Base-by-base conservation (phyloP, 1,140 invertebrate species). In the Heliconius melpomene region DNA sequence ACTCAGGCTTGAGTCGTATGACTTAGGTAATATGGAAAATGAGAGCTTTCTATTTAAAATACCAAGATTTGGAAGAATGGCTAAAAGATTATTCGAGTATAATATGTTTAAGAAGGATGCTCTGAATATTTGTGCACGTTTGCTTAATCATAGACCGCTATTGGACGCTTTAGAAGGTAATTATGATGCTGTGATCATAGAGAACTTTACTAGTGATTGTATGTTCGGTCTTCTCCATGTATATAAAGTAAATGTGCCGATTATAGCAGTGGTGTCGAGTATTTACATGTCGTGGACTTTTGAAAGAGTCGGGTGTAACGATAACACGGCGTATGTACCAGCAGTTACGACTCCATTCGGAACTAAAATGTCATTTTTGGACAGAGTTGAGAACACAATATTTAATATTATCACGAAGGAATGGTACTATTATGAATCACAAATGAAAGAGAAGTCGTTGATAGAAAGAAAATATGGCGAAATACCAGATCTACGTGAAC, bases 171-270 rank as follows among this genome's bases (percentile, higher is more conserved):
- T 91, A 9, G 88, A 84, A 40, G 86, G 88, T 7, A 88, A 95
- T 23, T 97, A 96, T 75, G 96, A 97, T 84, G 32, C 97, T 2
- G 87, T 97, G 2, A 85, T 97, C 8, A 94, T 95, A 0, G 96
- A 97, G 84, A 94, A 94, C 50, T 97, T 97, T 83, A 96, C 95
- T 72, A 95, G 95, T 3, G 96, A 97, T 73, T 97, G 96, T 80
- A 95, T 96, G 82, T 84, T 97, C 52, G 95, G 94, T 9, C 87
- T 97, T 38, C 88, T 94, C 1, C 90, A 96, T 83, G 84, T 94
- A 29, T 94, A 96, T 71, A 85, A 94, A 13, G 79, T 88, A 32
- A 85, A 79, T 46, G 95, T 94, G 1, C 96, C 96, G 0, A 93
- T 95, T 2, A 88, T 97, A 2, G 91, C 20, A 9, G 9, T 60